phyloP scores from a whole-genome alignment of 2,888 invertebrate species.

The Drosophila macrothrix region DNA sequence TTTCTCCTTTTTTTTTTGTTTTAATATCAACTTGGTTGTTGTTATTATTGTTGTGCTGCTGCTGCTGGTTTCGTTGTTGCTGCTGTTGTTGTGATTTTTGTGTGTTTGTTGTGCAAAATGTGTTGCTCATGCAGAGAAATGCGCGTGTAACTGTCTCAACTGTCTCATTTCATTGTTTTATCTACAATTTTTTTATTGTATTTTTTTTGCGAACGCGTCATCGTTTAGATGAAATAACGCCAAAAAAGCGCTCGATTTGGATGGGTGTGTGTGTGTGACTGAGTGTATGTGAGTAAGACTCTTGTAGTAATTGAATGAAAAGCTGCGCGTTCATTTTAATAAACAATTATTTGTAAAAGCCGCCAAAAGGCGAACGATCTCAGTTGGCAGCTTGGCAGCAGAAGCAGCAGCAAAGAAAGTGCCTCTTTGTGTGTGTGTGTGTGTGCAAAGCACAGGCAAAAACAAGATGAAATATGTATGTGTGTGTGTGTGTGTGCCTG shows the following conservation, averaged over 20 bases:
- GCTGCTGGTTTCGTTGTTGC: slow-evolving; percentile 13
- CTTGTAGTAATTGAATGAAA: slow-evolving; percentile 49
- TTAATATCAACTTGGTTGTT: slow-evolving; percentile 20
- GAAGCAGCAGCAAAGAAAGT: slow-evolving; percentile 58
- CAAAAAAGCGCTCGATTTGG: slow-evolving; percentile 45
- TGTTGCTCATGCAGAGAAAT: slow-evolving; percentile 23
- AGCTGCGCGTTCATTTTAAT: slow-evolving; percentile 28
- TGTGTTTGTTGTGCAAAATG: slow-evolving; percentile 34
- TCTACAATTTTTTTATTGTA: slow-evolving; percentile 5
- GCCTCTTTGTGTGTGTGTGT: slow-evolving; percentile 16
- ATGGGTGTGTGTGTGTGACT: slow-evolving; percentile 15
- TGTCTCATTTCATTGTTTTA: slow-evolving; percentile 30
- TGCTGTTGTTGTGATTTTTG: slow-evolving; percentile 22
- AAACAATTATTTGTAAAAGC: slow-evolving; percentile 58
- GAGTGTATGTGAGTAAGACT: slow-evolving; percentile 10
- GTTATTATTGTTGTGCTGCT: slow-evolving; percentile 23
- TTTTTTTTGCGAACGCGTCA: slow-evolving; percentile 54
- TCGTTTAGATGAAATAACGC: slow-evolving; percentile 45
- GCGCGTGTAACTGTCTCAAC: slow-evolving; percentile 21
- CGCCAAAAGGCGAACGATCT: slow-evolving; percentile 66
- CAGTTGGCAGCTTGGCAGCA: slow-evolving; percentile 19
- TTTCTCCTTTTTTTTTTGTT: slow-evolving; percentile 20
- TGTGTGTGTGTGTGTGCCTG: slow-evolving; percentile 13
- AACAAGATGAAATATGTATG: slow-evolving; percentile 43
- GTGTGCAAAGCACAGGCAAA: slow-evolving; percentile 49